A percentile compares a stretch with the other conserved stretches of the same genome.
Evolutionary conservation across 2,113 vertebrate genomes (phyloP).

Genomic region (Odocoileus virginianus): DNA sequence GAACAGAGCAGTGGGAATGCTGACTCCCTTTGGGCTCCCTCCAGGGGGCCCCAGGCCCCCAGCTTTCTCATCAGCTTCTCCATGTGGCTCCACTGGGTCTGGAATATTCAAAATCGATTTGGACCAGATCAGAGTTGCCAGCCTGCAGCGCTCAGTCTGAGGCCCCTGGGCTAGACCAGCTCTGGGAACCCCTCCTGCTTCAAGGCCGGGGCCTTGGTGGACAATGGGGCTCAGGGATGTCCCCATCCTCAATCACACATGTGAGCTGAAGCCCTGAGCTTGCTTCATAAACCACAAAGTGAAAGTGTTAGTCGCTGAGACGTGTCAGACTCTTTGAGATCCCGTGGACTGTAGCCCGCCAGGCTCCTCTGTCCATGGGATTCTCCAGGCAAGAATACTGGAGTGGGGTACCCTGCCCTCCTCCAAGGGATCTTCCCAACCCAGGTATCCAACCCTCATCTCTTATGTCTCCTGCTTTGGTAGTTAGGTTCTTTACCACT

Average conservation of each 20-base stretch:
- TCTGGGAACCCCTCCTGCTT: not conserved
- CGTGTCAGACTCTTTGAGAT: not conserved
- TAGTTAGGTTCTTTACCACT: not conserved
- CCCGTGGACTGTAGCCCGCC: not conserved
- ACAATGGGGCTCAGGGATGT: not conserved
- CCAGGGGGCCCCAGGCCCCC: not conserved
- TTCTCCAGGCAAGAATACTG: not conserved
- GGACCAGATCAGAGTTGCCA: not conserved
- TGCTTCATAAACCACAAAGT: not conserved
- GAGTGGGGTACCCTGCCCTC: not conserved
- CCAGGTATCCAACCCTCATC: not conserved
- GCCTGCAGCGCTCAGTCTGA: not conserved
- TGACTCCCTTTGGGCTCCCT: too few relatives aligned
- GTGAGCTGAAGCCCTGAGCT: not conserved
- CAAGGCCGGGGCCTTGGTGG: not conserved
- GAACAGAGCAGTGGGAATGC: accelerated
- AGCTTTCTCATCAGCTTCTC: not conserved
- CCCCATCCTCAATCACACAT: not conserved
- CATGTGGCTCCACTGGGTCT: not conserved
- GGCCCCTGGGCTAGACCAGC: not conserved
- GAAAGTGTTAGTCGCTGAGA: not conserved
- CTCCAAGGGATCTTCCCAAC: not conserved
- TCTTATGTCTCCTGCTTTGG: not conserved
- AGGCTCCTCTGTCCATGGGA: not conserved
- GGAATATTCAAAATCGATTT: not conserved